Evolutionary conservation across 2,113 vertebrate species (phyloP).

Genomic region (Apteryx owenii): DNA sequence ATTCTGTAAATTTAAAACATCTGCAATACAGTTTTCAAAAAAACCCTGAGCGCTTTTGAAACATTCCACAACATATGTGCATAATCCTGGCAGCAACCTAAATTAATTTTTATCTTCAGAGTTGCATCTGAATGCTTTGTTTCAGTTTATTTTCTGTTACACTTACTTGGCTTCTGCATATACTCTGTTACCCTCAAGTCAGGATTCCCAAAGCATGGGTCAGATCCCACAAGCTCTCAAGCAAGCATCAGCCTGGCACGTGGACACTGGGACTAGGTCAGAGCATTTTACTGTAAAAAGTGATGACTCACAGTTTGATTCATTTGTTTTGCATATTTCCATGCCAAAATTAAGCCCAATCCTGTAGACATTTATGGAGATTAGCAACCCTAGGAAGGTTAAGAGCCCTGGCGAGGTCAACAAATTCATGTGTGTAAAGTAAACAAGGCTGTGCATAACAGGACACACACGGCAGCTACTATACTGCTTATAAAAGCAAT

Average conservation of each 20-base stretch:
- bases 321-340: background rate
- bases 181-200: background rate
- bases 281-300: conserved; percentile 8
- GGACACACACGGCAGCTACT: background rate
- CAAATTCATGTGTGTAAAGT: conserved; percentile 15
- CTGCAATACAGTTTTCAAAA: background rate
- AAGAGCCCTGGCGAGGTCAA: conserved; percentile 43
- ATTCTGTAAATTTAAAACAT: background rate
- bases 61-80: background rate
- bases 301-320: conserved; percentile 44
- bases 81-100: conserved; percentile 2
- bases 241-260: background rate
- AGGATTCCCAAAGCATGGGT: background rate
- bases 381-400: conserved; percentile 41
- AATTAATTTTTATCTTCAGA: conserved; percentile 8
- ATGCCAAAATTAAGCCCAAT: conserved; percentile 37
- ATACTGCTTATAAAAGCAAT: conserved; percentile 28
- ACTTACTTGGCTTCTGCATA: background rate
- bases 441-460: conserved; percentile 8
- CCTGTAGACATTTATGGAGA: conserved; percentile 15
- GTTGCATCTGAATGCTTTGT: conserved; percentile 26
- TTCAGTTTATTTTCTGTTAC: conserved; percentile 7
- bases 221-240: background rate
- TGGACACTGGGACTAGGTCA: background rate
- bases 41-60: conserved; percentile 35